phyloP scores from a whole-genome alignment of 1,140 invertebrate genomes.

The Rhopalosiphum maidis region DNA sequence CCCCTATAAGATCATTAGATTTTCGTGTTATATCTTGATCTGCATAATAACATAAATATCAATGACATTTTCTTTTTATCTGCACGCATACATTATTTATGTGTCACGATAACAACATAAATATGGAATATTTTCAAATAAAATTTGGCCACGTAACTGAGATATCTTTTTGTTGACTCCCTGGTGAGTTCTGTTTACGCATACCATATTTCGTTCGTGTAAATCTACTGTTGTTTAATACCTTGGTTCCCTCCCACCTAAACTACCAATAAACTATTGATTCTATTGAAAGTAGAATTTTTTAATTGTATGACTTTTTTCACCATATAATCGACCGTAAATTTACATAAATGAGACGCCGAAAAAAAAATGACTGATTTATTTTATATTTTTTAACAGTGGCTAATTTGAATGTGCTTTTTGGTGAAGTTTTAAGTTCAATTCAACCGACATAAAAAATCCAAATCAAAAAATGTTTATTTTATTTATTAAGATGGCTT shows the following conservation, averaged over 20 bases:
- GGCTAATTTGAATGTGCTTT: neutral
- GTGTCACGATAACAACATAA: neutral
- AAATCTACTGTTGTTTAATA: neutral
- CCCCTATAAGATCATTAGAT: neutral
- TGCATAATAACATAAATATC: constrained; percentile 26
- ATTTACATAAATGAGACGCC: neutral
- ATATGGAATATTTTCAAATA: constrained; percentile 30
- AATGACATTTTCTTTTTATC: neutral
- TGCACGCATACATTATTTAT: neutral
- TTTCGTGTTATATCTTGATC: neutral
- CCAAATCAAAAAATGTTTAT: constrained; percentile 13
- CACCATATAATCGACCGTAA: neutral
- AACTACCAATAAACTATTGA: neutral
- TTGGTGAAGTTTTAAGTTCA: neutral
- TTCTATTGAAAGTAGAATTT: neutral
- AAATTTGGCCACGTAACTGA: constrained; percentile 21
- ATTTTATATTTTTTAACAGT: neutral
- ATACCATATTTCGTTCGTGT: neutral
- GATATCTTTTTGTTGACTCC: constrained; percentile 6
- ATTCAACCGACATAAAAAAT: neutral
- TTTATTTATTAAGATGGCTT: neutral
- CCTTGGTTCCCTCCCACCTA: neutral
- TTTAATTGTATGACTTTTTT: neutral
- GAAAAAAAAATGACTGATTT: neutral
- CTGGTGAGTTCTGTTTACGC: neutral